phyloP scores from a whole-genome alignment of 2,888 invertebrate species.

The Melanotus villosus region DNA sequence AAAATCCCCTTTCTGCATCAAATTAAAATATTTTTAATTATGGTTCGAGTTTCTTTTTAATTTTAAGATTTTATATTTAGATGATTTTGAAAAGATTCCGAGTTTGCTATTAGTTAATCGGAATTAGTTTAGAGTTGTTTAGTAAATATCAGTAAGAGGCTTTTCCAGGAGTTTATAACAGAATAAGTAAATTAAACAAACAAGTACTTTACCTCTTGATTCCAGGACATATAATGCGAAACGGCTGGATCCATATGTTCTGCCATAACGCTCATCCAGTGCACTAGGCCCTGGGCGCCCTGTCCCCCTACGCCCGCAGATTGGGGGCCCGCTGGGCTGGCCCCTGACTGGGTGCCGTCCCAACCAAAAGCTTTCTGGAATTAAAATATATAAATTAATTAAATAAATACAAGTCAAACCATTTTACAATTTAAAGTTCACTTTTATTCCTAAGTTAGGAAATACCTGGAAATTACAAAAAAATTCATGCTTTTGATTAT shows the following conservation, averaged over 20 bases:
- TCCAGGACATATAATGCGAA: slow-evolving; percentile 79
- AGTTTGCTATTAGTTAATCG: too few species aligned
- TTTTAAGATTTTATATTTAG: too few species aligned
- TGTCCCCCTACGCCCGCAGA: slow-evolving; percentile 75
- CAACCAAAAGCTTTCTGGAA: slow-evolving; percentile 75
- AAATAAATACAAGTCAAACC: neutral
- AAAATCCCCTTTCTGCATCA: too few species aligned
- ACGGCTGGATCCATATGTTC: slow-evolving; percentile 92
- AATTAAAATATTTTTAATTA: too few species aligned
- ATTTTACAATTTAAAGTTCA: neutral
- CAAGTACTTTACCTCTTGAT: slow-evolving; percentile 76
- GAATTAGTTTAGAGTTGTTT: too few species aligned
- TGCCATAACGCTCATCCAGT: slow-evolving; percentile 98
- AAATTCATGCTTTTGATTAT: too few species aligned
- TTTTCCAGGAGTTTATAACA: too few species aligned
- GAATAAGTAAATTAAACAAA: neutral
- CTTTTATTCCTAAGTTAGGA: too few species aligned
- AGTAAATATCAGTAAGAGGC: too few species aligned
- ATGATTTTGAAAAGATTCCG: too few species aligned
- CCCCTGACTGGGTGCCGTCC: slow-evolving; percentile 69
- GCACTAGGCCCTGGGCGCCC: slow-evolving; percentile 85
- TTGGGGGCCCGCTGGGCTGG: slow-evolving; percentile 69
- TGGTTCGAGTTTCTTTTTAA: too few species aligned
- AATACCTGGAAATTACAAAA: too few species aligned
- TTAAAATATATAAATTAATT: neutral